A percentile compares a stretch with the other conserved stretches of the same genome.
phyloP scores from a whole-genome alignment of 2,113 vertebrate genomes.

The Setophaga coronata region DNA sequence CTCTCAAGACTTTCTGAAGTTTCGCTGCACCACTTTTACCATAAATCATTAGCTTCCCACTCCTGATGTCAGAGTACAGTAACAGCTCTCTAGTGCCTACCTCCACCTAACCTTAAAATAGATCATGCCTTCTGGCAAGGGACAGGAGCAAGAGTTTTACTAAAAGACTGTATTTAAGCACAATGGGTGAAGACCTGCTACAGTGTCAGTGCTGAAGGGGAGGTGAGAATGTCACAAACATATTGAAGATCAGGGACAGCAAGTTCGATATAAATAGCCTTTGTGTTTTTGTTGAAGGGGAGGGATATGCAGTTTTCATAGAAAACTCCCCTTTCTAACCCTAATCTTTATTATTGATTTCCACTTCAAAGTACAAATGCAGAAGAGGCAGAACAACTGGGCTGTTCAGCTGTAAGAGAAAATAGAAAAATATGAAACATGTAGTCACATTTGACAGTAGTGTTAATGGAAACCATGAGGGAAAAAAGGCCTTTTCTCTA shows the following conservation, averaged over 20 bases:
- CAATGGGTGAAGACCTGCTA: constrained; percentile 46
- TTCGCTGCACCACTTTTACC: not conserved
- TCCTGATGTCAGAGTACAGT: constrained; percentile 46
- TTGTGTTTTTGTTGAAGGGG: not conserved
- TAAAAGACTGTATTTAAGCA: constrained; percentile 26
- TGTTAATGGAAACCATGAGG: not conserved
- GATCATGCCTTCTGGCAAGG: constrained; percentile 46
- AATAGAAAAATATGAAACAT: not conserved
- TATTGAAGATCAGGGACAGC: not conserved
- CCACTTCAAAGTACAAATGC: not conserved
- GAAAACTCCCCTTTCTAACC: not conserved
- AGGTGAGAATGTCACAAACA: constrained; percentile 51
- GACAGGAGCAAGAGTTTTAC: constrained; percentile 21
- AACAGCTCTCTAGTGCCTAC: constrained; percentile 29
- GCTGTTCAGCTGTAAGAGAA: not conserved
- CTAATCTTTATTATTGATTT: not conserved
- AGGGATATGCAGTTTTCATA: not conserved
- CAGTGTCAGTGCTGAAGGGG: constrained; percentile 48
- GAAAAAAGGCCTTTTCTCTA: not conserved
- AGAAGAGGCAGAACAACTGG: not conserved
- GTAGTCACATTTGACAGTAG: not conserved
- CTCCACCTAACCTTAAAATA: constrained; percentile 61
- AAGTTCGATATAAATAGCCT: not conserved
- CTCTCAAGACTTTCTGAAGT: not conserved
- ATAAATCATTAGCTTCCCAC: constrained; percentile 63